Evolutionary conservation across 1,140 invertebrate species (phyloP).

Genomic region (Penaeus indicus): DNA sequence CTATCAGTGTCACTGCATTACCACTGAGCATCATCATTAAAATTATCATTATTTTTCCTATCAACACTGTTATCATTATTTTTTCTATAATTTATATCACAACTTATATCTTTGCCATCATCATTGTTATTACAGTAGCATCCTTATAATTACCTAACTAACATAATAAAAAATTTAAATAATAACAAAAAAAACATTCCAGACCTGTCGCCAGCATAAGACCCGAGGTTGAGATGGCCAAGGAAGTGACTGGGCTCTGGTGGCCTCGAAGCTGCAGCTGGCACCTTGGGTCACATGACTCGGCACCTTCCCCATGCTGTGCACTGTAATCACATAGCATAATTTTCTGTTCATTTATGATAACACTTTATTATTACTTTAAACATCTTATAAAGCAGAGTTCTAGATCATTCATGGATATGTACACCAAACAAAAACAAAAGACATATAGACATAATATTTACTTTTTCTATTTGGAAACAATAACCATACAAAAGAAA

Average conservation of each 20-base stretch:
- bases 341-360: too few species aligned
- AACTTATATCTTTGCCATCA: too few species aligned
- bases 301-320: too few species aligned
- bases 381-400: too few species aligned
- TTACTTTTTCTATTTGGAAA: neutral
- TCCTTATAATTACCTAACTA: neutral
- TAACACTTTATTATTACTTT: too few species aligned
- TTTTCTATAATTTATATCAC: too few species aligned
- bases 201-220: slow-evolving; percentile 75
- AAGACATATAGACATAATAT: too few species aligned
- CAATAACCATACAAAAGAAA: neutral
- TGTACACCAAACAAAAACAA: too few species aligned
- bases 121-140: too few species aligned
- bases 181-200: neutral
- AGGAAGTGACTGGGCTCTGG: slow-evolving; percentile 73
- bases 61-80: too few species aligned
- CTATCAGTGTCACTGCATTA: neutral
- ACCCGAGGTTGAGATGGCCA: slow-evolving; percentile 73
- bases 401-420: too few species aligned
- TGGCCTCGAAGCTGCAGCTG: slow-evolving; percentile 74
- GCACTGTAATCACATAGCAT: too few species aligned
- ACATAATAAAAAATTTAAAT: neutral
- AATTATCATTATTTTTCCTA: neutral
- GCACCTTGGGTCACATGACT: slow-evolving; percentile 40
- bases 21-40: neutral